Conservation (phyloP, 2,888 invertebrate genomes). For the Scrobipalpa atriplicella region DNA sequence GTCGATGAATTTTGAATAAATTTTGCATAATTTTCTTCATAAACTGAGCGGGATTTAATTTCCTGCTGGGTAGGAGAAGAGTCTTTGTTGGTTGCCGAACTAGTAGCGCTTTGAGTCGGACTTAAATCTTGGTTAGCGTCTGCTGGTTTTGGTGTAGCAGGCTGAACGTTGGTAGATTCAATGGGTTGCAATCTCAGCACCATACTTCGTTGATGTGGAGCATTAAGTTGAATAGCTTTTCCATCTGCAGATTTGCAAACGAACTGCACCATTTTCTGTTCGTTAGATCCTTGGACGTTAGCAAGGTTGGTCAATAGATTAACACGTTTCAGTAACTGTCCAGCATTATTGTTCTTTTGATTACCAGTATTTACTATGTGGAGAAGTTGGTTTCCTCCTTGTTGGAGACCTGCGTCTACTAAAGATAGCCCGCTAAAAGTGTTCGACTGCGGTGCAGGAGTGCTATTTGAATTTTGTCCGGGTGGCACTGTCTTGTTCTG, state of each 20-base stretch:
- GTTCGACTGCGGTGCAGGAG: slow-evolving; percentile 54
- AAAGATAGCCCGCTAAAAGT: slow-evolving; percentile 70
- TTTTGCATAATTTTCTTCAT: slow-evolving; percentile 82
- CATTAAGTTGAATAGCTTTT: slow-evolving; percentile 81
- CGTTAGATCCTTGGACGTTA: slow-evolving; percentile 74
- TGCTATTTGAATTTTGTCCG: slow-evolving; percentile 52
- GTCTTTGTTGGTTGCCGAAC: slow-evolving; percentile 50
- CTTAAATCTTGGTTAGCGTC: slow-evolving; percentile 58
- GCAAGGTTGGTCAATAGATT: slow-evolving; percentile 75
- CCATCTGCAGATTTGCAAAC: slow-evolving; percentile 85
- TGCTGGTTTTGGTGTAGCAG: slow-evolving; percentile 46
- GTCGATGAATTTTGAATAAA: slow-evolving; percentile 74
- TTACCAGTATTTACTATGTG: slow-evolving; percentile 76
- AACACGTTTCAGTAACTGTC: slow-evolving; percentile 74
- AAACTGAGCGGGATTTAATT: slow-evolving; percentile 78
- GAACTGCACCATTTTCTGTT: slow-evolving; percentile 83
- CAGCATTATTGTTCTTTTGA: slow-evolving; percentile 63
- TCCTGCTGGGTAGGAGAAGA: slow-evolving; percentile 57
- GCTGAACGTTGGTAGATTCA: slow-evolving; percentile 60
- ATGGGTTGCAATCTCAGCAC: slow-evolving; percentile 75
- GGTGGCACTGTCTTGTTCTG: slow-evolving; percentile 64
- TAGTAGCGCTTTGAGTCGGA: slow-evolving; percentile 45
- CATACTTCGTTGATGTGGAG: slow-evolving; percentile 80
- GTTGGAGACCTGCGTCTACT: slow-evolving; percentile 71
- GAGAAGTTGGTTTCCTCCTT: slow-evolving; percentile 73